Base-by-base conservation (phyloP, 2,797 vertebrate species). In the Emys orbicularis region DNA sequence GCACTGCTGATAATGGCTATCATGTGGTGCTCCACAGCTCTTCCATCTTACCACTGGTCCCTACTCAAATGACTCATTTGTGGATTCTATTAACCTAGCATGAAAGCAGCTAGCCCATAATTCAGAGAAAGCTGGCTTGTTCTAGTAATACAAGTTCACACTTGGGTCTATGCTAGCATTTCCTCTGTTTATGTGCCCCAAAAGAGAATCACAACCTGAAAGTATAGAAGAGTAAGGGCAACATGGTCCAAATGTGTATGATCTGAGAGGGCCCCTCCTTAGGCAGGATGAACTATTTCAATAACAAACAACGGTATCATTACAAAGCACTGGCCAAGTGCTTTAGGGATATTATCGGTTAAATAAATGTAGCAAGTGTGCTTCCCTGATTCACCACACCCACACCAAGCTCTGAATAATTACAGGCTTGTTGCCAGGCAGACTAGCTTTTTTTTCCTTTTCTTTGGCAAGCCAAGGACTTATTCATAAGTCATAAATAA, bases 291-390 rank as follows among this genome's bases (percentile, higher is more conserved):
- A 86, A 57, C 90, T 93, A 87, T 61, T 91, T 96, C 82, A 94
- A 54, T 74, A 96, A 52, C 77, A 92, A 94, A 94, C 82, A 95
- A 90, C n/a, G n/a, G 88, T 95, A 94, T 94, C 50, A 92, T 79
- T 0, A 0, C 2, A 52, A 84, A 72, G 8, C 89, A 87, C 83
- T 1, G 1, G 95, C 86, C 90, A 91, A 93, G 95, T 85, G 49
- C 0, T 1, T 88, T 92, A 91, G 85, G 94, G 84, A 34, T 91
- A 87, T 76, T 97, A 95, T 90, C 96, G 91, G 92, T 95, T 96
- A 95, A 95, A 97, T 95, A 97, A 97, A 95, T 95, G 72, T 49
- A 82, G 81, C 65, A 84, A 97, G 29, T 93, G 85, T 84, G 61
- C 88, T 92, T 86, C 79, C 74, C 74, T 94, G 91, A 89, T 92